Evolutionary conservation across 2,113 vertebrate species (phyloP), one percentile per base, ranked within the genome.

Genomic region (Xiphorhynchus elegans): DNA sequence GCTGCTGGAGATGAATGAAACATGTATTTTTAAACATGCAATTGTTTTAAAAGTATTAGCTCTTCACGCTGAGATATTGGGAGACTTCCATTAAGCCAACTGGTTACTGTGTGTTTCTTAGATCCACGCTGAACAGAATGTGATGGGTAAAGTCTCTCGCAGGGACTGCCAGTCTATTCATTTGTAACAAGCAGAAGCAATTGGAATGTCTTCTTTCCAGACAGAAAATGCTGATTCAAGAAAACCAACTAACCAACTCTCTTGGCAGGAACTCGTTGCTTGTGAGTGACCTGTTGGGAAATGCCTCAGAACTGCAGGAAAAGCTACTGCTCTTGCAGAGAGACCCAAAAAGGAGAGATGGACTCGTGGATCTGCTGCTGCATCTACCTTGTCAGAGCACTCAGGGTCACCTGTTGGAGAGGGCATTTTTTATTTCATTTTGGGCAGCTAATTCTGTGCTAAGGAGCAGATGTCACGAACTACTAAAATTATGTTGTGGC

Each of bases 11-110:
- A 46, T n/a, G 47, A 67, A 72, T 35, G 58, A 93, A 87, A 91
- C 52, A 64, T 75, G 50, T 64, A 84, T 96, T 95, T 96, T 93
- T 93, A 89, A 90, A 90, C 47, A 60, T 40, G 20, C 15, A n/a
- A 55, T 81, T 90, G 56, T 81, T 95, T 84, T 89, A 29, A 82
- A 79, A 67, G 31, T 84, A 60, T 56, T 84, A 85, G 7, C 29
- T 68, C 64, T 60, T 92, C 11, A 52, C 0, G 1, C 19, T 62
- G 50, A 92, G 77, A 46, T 85, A 68, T 6, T 4, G 8, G 35
- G 60, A 69, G 66, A 63, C 93, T 49, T 91, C 80, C 68, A 72
- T 72, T 72, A 63, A 87, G 64, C 18, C 74, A 39, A 4, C 39
- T 53, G 44, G 35, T 62, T 87, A 29, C 74, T 64, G 40, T 39